Evolutionary conservation across 2,888 invertebrate species (phyloP), one percentile per base, ranked within the genome.

Genomic region (Xestia ashworthii): DNA sequence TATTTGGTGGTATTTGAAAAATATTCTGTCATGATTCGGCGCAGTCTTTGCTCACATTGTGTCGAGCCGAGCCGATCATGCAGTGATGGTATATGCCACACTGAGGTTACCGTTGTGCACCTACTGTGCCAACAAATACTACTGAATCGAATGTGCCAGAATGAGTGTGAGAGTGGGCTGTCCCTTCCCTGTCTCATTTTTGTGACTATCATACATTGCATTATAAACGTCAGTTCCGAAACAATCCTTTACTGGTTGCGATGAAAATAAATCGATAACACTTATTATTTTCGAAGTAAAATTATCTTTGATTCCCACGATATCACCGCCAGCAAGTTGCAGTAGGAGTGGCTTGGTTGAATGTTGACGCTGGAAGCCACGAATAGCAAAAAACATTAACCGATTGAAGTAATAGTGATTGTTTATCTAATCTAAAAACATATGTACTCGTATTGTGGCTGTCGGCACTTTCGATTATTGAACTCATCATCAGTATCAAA

Each of bases 381-480:
- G 50, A 22, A 58, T 58, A 50, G 4, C n/a, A 76, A 70, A n/a
- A 62, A 48, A 11, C 58, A 64, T 64, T 71, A 25, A 58, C n/a
- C 44, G 14, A 58, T 62, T 38, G 5, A n/a, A 67, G 41, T 58
- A 25, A 48, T 12, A 69, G 16, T 69, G 12, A 76, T 81, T 53
- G 14, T 68, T 14, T 73, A 82, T 81, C 81, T 81, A 41, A 82
- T 81, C 82, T 62, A 50, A 19, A 25, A 82, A 81, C 82, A 70
- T 44, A 55, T 82, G 72, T 81, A n/a, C n/a, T n/a, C n/a, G n/a
- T n/a, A 82, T 82, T 73, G 38, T 68, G 62, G 25, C 44, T 74
- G 60, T 55, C 62, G 25, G 50, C 32, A 68, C 11, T 62, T 77
- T 70, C 11, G 41, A 66, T 76, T 81, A 38, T 41, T 58, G 5